phyloP scores from a whole-genome alignment of 2,113 vertebrate genomes.

The Hipposideros armiger region DNA sequence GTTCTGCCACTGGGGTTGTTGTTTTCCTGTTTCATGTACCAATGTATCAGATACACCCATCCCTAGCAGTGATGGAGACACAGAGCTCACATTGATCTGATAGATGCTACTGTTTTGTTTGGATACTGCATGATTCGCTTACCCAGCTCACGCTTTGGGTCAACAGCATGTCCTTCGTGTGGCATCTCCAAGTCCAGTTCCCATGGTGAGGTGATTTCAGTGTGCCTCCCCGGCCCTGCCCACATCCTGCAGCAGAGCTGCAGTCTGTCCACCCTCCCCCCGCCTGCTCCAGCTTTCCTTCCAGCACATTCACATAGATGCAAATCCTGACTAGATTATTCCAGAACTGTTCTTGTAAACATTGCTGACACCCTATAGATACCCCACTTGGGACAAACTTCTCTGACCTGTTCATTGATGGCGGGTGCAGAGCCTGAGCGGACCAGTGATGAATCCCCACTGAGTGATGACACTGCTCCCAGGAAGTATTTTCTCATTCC shows the following conservation, averaged over 20 bases:
- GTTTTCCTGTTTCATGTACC: not conserved
- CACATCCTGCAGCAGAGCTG: not conserved
- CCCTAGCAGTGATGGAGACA: not conserved
- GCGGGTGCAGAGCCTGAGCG: not conserved
- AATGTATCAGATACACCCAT: fast-evolving
- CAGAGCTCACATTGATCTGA: not conserved
- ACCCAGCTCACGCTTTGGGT: not conserved
- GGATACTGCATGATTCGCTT: fast-evolving
- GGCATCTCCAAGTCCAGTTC: not conserved
- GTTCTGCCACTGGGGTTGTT: not conserved
- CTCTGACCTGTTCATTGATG: not conserved
- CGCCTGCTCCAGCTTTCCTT: not conserved
- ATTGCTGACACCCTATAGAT: too few relatives aligned
- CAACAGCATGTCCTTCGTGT: fast-evolving
- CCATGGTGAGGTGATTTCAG: fast-evolving
- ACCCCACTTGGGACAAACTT: not conserved
- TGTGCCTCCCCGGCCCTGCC: not conserved
- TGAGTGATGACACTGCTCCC: not conserved
- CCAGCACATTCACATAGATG: not conserved
- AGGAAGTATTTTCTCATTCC: not conserved
- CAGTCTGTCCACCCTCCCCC: not conserved
- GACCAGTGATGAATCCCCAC: not conserved
- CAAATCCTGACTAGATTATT: not conserved
- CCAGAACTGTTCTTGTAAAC: not conserved
- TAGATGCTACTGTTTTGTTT: not conserved